Evolutionary conservation across 2,113 vertebrate genomes (phyloP), one percentile per base, ranked within the genome.

Genomic region (Sitta europaea): DNA sequence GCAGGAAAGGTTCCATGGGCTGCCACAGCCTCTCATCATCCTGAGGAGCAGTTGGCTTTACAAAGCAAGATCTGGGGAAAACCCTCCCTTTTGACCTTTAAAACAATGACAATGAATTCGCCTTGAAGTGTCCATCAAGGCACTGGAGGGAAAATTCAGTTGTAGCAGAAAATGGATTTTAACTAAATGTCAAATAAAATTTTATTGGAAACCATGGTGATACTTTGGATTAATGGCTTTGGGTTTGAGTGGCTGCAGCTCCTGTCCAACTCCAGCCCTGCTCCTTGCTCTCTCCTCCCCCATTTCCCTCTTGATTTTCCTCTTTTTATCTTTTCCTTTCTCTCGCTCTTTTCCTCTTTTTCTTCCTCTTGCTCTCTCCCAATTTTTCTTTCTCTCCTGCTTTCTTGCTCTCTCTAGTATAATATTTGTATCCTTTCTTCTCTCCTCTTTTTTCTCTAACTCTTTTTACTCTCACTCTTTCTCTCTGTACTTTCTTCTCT

Each of bases 141-240:
- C 88, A 85, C 73, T 33, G 6, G 50, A 65, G 54, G 47, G 14
- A 92, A 89, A 97, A 94, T 50, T 87, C 94, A 75, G 75, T 89
- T 78, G 89, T 67, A 94, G 92, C 91, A 93, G 74, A 95, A 97
- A 96, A 96, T 92, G 91, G 89, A 92, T 94, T 97, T 96, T 95
- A 97, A 92, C 94, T 96, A 97, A 97, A 97, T 96, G 96, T 97
- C 95, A 97, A 62, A 94, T 96, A 92, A 97, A 93, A 89, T 94
- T 96, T 96, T 94, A 95, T 96, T 97, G 88, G 91, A 86, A 95
- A 38, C 70, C 6, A 9, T 61, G 90, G 85, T 20, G 79, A 45
- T 80, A 22, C 79, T 95, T 95, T 23, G 80, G 72, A 89, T 86
- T 67, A 87, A 94, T 42, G 68, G 73, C 90, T 86, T 58, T 74